Conservation (phyloP, 2,888 invertebrate species). For the Scrobipalpa costella region DNA sequence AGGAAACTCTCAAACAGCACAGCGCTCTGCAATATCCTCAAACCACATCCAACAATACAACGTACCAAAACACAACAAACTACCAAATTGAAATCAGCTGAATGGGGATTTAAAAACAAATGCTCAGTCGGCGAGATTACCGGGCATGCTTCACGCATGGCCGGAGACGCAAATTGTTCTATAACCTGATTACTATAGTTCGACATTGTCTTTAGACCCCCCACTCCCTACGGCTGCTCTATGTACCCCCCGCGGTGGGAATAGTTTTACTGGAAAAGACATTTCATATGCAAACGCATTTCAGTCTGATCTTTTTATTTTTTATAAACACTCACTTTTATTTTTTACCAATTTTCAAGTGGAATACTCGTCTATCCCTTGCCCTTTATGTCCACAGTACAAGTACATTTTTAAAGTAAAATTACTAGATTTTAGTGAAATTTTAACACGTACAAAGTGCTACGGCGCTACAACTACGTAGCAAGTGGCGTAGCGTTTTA, state of each 20-base stretch:
- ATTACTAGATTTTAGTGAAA: too few species aligned
- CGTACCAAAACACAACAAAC: not conserved
- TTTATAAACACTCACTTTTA: too few species aligned
- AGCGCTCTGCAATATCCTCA: not conserved
- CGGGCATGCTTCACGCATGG: constrained; percentile 83
- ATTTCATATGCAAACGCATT: not conserved
- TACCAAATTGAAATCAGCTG: constrained; percentile 30
- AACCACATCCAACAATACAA: not conserved
- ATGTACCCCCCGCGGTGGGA: constrained; percentile 34
- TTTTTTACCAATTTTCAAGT: too few species aligned
- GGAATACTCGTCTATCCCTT: too few species aligned
- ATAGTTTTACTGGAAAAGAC: constrained; percentile 14
- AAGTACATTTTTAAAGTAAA: too few species aligned
- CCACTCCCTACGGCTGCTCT: constrained; percentile 34
- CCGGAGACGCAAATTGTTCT: constrained; percentile 88
- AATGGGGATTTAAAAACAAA: constrained; percentile 44
- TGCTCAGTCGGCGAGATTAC: constrained; percentile 53
- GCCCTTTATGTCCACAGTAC: too few species aligned
- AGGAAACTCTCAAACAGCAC: too few species aligned
- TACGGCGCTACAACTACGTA: not conserved
- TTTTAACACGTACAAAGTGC: not conserved
- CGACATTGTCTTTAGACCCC: constrained; percentile 70
- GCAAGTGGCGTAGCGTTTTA: not conserved
- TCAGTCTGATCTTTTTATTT: too few species aligned
- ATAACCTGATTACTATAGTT: constrained; percentile 88